Conservation (phyloP, 1,140 invertebrate species). For the Mamestra configurata region DNA sequence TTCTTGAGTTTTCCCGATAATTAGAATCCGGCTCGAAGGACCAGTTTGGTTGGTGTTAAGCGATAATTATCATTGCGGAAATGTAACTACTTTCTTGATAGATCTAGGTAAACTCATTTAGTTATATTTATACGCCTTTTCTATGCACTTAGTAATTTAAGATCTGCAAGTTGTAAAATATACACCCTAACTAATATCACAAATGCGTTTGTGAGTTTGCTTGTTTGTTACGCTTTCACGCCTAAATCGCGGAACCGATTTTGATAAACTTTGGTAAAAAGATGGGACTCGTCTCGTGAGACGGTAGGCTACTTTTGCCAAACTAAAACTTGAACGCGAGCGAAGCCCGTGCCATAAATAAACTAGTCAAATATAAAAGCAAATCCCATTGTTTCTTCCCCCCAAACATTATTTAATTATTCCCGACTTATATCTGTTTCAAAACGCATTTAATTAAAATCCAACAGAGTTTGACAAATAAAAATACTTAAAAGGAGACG, state of each 20-base stretch:
- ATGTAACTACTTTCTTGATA: slow-evolving; percentile 39
- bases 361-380: not conserved
- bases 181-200: no score
- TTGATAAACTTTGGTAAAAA: no score
- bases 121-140: not conserved
- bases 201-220: no score
- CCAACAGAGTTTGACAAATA: slow-evolving; percentile 59
- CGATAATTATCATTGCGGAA: slow-evolving; percentile 30
- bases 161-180: no score
- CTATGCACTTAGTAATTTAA: not conserved
- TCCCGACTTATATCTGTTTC: slow-evolving; percentile 30
- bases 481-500: slow-evolving; percentile 67
- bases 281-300: no score
- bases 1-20: slow-evolving; percentile 28
- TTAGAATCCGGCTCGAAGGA: slow-evolving; percentile 44
- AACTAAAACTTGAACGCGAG: no score
- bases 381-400: slow-evolving; percentile 1
- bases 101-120: slow-evolving; percentile 19
- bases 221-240: no score
- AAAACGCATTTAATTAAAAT: slow-evolving; percentile 48
- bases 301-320: no score
- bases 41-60: slow-evolving; percentile 32
- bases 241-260: no score
- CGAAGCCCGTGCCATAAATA: no score
- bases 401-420: slow-evolving; percentile 32